Evolutionary conservation across 2,888 invertebrate species (phyloP), one percentile per base, ranked within the genome.

Genomic region (Euphydryas editha): DNA sequence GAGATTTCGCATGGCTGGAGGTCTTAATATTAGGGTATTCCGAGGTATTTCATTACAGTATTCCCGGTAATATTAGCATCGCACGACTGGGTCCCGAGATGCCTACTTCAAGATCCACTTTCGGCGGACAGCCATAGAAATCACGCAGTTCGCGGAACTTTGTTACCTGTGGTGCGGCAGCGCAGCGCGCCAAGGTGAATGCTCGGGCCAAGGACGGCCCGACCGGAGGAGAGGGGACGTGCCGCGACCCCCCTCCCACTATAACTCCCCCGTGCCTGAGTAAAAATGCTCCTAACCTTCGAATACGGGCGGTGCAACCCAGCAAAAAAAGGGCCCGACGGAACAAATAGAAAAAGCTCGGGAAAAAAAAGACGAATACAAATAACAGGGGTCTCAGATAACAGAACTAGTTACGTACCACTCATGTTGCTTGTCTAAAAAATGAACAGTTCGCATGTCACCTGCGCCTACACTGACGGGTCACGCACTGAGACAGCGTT

Each of bases 101-200:
- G 80, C 76, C 78, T 70, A 75, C 79, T 78, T 77, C 78, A 78
- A 83, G 85, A 85, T 87, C 86, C 84, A 87, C 87, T 90, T 91
- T 90, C 86, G 78, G 76, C 75, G 84, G 89, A 85, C 86, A 84
- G 83, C 89, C 90, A 87, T 90, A 90, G 92, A 90, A 91, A 92
- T 90, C 90, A 88, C 87, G 87, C 85, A 88, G 90, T 92, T 92
- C 92, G 92, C 92, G 87, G 92, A 92, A 92, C 92, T 92, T 87
- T 84, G 91, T 90, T 93, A 92, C 93, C 92, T 91, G 92, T 88
- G 90, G 85, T 88, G 88, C 85, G 87, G 86, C 86, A 84, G 83
- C 88, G 87, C 87, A 86, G 85, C 90, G 86, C 81, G 86, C 90
- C 90, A 93, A 93, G 92, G 91, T 93, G 93, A 90, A 93, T 88